phyloP scores from a whole-genome alignment of 2,113 vertebrate genomes.

The Pterocles gutturalis region DNA sequence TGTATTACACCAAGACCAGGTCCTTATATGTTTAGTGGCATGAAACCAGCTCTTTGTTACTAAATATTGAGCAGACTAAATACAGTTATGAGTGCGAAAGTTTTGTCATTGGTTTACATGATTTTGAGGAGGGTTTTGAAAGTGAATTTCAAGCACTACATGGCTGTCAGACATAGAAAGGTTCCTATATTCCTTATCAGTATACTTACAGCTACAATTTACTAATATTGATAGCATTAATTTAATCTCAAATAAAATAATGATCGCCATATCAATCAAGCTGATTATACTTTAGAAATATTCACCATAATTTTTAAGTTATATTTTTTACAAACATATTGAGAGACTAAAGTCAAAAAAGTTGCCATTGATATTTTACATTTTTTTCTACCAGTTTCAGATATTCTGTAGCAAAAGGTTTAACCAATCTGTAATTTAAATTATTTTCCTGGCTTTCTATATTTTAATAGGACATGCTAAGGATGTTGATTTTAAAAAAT shows the following conservation, averaged over 20 bases:
- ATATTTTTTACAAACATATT: not conserved
- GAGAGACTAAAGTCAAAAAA: not conserved
- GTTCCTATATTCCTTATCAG: not conserved
- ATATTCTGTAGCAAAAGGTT: not conserved
- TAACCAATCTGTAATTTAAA: not conserved
- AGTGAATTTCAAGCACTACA: not conserved
- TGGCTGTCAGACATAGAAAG: not conserved
- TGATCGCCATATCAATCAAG: not conserved
- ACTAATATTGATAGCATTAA: not conserved
- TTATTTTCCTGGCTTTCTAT: not conserved
- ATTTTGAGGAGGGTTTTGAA: not conserved
- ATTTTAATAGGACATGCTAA: not conserved
- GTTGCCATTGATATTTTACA: not conserved
- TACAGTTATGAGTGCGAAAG: not conserved
- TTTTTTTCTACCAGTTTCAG: not conserved
- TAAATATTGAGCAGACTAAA: not conserved
- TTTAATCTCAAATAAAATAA: not conserved
- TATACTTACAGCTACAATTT: not conserved
- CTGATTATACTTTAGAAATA: not conserved
- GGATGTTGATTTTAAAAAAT: not conserved
- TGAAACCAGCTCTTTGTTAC: not conserved
- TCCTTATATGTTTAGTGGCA: not conserved
- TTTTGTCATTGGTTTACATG: not conserved
- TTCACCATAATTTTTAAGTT: not conserved
- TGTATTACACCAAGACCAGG: not conserved